Conservation (phyloP, 2,797 vertebrate species). For the Ptychobarbus kaznakovi region DNA sequence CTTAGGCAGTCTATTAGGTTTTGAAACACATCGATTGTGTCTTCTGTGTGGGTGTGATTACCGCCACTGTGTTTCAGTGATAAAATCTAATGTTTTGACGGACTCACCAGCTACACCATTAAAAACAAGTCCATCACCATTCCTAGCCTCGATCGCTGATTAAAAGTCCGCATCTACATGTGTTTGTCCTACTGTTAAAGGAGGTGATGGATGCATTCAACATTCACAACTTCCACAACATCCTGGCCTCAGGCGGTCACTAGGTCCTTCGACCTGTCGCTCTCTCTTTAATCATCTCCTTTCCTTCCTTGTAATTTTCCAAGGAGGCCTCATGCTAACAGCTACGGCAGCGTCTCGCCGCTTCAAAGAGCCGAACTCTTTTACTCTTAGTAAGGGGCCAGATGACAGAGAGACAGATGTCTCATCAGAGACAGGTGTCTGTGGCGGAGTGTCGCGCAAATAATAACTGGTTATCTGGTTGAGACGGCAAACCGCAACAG, state of each 20-base stretch:
- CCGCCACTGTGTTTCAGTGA: not conserved
- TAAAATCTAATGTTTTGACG: slow-evolving; percentile 1
- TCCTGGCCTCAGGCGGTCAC: slow-evolving; percentile 42
- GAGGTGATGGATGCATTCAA: slow-evolving; percentile 31
- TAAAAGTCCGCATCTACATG: not conserved
- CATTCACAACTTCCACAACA: slow-evolving; percentile 29
- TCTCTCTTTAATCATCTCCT: slow-evolving; percentile 53
- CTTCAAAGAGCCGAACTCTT: slow-evolving; percentile 34
- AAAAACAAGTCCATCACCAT: slow-evolving; percentile 9
- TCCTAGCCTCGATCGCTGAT: not conserved
- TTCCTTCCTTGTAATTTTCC: slow-evolving; percentile 59
- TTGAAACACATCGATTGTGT: not conserved
- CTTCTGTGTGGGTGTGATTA: not conserved
- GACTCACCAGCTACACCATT: not conserved
- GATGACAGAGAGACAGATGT: slow-evolving; percentile 47
- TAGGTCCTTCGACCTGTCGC: slow-evolving; percentile 40
- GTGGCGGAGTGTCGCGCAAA: slow-evolving; percentile 23
- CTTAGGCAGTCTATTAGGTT: not conserved
- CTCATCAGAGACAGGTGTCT: slow-evolving; percentile 46
- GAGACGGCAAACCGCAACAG: slow-evolving; percentile 45
- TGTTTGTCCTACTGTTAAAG: slow-evolving; percentile 33
- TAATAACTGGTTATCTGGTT: slow-evolving; percentile 65
- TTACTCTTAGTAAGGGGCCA: slow-evolving; percentile 15
- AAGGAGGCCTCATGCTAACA: slow-evolving; percentile 40
- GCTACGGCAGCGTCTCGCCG: slow-evolving; percentile 10